Base-by-base conservation (phyloP, 23 tunicate genomes). In the Trididemnum clinides region DNA sequence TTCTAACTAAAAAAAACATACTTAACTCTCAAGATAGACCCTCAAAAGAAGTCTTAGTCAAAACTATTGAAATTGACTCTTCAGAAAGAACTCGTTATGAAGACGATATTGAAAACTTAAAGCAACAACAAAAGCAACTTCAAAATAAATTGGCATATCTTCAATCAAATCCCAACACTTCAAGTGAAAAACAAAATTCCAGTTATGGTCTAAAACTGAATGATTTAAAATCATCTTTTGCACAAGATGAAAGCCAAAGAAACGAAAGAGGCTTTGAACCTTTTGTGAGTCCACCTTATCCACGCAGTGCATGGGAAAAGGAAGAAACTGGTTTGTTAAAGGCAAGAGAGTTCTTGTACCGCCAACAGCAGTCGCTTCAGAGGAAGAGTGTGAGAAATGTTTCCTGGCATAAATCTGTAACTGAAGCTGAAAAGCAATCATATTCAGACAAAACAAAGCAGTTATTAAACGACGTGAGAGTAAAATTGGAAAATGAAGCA, bases 331-430 rank as follows among this genome's bases (percentile, higher is more conserved):
- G 91, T 1, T 27, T 92, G 1, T 4, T 22, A 30, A 87, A 87
- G 63, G 97, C 97, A 19, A 75, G 90, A 51, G 88, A 92, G 33
- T 92, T 92, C 83, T 66, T 92, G 49, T 88, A 88, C 23, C 77
- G 62, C 20, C 98, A 88, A 78, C 94, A 84, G 51, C 87, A 86
- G 65, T 63, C 90, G 0, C 34, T 80, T 1, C 69, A 72, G 28
- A 86, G 86, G 57, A 54, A 81, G 34, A 88, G 82, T 51, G 51
- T 87, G 18, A 34, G 58, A 69, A 77, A 81, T 28, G 78, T 71
- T 2, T 65, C 84, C 5, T 92, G 97, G 97, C 73, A 65, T 23
- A 77, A 83, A 33, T 82, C 87, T 26, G 65, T 86, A 5, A 74
- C 83, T 7, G 57, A 72, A 7, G 57, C 91, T 35, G 97, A 92